phyloP scores from a whole-genome alignment of 2,888 invertebrate genomes.

The Tachina lurida region DNA sequence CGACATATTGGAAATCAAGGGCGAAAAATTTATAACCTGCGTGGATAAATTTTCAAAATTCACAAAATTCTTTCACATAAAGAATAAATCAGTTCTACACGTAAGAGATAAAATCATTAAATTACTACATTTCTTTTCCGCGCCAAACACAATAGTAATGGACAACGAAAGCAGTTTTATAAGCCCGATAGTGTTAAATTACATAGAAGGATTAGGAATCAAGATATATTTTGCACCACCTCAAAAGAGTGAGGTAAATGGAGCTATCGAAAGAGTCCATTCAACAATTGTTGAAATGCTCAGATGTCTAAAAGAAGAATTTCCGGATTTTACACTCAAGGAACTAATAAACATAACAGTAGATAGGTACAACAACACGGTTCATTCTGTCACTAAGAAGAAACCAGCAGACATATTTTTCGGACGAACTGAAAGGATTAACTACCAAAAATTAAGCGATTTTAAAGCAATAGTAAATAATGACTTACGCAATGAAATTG shows the following conservation, averaged over 20 bases:
- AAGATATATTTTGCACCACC: too few species aligned
- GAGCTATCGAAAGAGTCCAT: too few species aligned
- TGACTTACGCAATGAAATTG: slow-evolving; percentile 28
- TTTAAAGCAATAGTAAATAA: slow-evolving; percentile 22
- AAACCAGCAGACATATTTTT: too few species aligned
- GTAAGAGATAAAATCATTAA: too few species aligned
- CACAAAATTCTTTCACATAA: too few species aligned
- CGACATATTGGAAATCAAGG: too few species aligned
- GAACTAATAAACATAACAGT: not conserved
- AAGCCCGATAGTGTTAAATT: slow-evolving; percentile 6
- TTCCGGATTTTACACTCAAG: slow-evolving; percentile 25
- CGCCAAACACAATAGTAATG: not conserved
- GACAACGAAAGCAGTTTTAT: not conserved
- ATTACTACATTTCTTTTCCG: not conserved
- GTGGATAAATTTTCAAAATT: not conserved
- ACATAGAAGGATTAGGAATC: too few species aligned
- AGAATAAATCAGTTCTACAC: too few species aligned
- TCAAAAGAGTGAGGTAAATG: too few species aligned
- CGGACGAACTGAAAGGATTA: too few species aligned
- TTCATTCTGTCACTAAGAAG: slow-evolving; percentile 8
- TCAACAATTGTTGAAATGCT: slow-evolving; percentile 41
- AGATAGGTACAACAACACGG: not conserved
- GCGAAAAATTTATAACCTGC: slow-evolving; percentile 13
- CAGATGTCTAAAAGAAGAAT: slow-evolving; percentile 33
- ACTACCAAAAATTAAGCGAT: too few species aligned